These are phyloP conservation scores for Adelognathus sp. DNA, from an alignment of 2,888 invertebrate genomes.

Conservation along the genomic window DNA sequence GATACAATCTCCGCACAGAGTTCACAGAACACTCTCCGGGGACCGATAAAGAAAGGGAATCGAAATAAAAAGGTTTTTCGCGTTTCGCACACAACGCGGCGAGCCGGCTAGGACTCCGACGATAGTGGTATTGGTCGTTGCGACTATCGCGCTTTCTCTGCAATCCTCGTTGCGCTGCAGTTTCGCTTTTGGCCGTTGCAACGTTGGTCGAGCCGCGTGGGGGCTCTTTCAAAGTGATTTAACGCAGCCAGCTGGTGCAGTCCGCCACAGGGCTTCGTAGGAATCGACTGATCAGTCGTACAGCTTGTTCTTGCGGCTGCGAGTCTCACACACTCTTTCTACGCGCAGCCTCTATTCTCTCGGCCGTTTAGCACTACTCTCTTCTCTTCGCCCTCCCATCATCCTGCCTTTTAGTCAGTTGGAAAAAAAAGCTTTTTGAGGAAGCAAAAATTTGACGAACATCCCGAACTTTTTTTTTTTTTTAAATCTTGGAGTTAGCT, in stretches of 20 bases:
- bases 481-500: too few relatives aligned
- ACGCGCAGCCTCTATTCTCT: background rate
- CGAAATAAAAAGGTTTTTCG: conserved; percentile 51
- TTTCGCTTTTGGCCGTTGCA: conserved; percentile 39
- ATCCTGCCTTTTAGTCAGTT: too few relatives aligned
- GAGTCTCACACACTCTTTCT: conserved; percentile 28
- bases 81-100: conserved; percentile 41
- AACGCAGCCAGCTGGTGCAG: conserved; percentile 46
- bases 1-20: conserved; percentile 59
- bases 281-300: conserved; percentile 64
- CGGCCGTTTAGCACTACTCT: background rate
- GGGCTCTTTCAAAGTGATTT: conserved; percentile 61
- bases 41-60: conserved; percentile 59
- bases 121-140: conserved; percentile 12
- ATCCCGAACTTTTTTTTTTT: too few relatives aligned
- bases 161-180: conserved; percentile 36
- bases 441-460: too few relatives aligned
- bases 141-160: conserved; percentile 35
- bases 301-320: conserved; percentile 33
- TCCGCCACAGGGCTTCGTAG: conserved; percentile 40
- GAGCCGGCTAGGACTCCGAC: background rate
- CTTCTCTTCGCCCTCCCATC: background rate
- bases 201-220: conserved; percentile 50
- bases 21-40: conserved; percentile 50
- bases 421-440: too few relatives aligned